A percentile compares a stretch with the other conserved stretches of the same genome.
Evolutionary conservation across 2,113 vertebrate genomes (phyloP).

Genomic region (Leucopternis melanops): DNA sequence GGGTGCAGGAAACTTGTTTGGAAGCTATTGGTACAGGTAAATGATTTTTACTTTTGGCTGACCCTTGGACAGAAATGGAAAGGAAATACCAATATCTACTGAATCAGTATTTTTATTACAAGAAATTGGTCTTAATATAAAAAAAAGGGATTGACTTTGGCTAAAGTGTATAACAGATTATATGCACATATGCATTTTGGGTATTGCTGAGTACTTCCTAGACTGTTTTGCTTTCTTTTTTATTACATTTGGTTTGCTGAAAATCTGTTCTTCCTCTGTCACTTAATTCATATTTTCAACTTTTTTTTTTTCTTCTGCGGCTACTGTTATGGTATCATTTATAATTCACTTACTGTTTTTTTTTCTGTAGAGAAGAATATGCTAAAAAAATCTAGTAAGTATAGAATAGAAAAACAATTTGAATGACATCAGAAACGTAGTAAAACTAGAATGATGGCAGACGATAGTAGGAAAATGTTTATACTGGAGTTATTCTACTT

Average conservation of each 20-base stretch:
- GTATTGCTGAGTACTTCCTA: constrained; percentile 1
- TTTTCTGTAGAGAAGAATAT: not conserved
- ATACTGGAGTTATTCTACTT: not conserved
- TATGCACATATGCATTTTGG: not conserved
- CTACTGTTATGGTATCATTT: not conserved
- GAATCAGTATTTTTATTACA: constrained; percentile 51
- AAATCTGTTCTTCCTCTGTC: not conserved
- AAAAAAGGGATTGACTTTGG: constrained; percentile 46
- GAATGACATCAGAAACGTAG: not conserved
- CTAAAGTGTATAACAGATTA: not conserved
- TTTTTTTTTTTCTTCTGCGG: not conserved
- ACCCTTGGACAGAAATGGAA: constrained; percentile 32
- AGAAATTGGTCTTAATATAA: not conserved
- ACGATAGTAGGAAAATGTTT: not conserved
- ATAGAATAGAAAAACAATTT: not conserved
- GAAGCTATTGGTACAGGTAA: constrained; percentile 33
- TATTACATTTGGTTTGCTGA: not conserved
- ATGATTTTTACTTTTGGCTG: constrained; percentile 60
- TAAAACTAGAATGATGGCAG: not conserved
- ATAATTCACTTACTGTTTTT: not conserved
- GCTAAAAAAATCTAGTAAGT: not conserved
- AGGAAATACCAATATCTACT: constrained; percentile 48
- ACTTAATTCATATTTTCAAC: not conserved
- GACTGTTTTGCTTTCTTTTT: not conserved
- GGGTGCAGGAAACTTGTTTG: constrained; percentile 26